Base-by-base conservation (phyloP, 2,113 vertebrate genomes). In the Suncus etruscus region DNA sequence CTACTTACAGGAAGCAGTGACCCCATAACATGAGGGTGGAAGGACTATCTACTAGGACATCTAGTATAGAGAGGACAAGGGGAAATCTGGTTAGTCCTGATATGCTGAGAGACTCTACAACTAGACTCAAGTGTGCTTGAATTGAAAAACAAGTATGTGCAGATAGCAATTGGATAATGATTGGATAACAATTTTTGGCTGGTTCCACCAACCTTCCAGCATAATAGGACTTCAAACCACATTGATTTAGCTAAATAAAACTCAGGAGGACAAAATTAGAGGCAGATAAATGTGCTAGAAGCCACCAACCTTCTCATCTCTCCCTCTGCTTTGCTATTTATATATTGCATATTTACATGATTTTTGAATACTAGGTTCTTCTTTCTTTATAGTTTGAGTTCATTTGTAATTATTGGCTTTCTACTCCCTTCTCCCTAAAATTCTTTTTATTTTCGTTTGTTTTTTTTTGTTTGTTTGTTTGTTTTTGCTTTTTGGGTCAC, bases 41-140 rank as follows among this genome's bases (percentile, higher is more conserved):
- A 39, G 39, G 5, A 39, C 39, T 39, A 39, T 39, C 39, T 39
- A 39, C 39, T 39, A 39, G 39, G 39, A 39, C 39, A 39, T 39
- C 39, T 39, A 39, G 39, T 39, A 39, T 39, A 39, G 39, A 39
- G 39, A 39, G 5, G 39, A 39, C 39, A 39, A 39, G 39, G 39
- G 39, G 39, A 39, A 39, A 39, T 39, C 39, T 39, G 24, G 54
- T 8, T 68, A 45, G 66, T 29, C 29, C 29, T 0, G 20, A 39
- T 0, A 24, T 86, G 85, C 91, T 11, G 18, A 74, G 90, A 87
- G 8, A 22, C 5, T 79, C n/a, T 45, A 12, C 25, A 31, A 39
- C 54, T n/a, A 70, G 12, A 86, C 61, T 61, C 81, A 81, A 84
- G n/a, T 31, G 54, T 51, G 39, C 48, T 66, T 84, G 65, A 70